Evolutionary conservation across 1,140 invertebrate species (phyloP), one percentile per base, ranked within the genome.

Genomic region (Cydia fagiglandana): DNA sequence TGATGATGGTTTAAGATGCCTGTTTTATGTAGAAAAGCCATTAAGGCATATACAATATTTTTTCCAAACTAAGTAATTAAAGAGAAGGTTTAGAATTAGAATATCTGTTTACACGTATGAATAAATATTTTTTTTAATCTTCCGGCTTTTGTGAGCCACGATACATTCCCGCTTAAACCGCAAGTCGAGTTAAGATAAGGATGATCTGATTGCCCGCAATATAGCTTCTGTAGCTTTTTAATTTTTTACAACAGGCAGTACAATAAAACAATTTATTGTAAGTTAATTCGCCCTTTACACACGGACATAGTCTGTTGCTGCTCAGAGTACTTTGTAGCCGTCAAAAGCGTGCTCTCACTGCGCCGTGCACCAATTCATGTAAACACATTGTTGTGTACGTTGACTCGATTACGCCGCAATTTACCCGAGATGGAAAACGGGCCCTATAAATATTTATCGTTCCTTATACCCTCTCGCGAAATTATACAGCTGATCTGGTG

Each of bases 401-500:
- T 83, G 80, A 83, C 86, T 87, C 79, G 84, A 88, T 91, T 90
- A 88, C 88, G 85, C 81, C 38, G 84, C 84, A 89, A 88, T 92
- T 89, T 88, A 84, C 82, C 78, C 64, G 78, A 83, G 83, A 84
- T 82, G 84, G 83, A 83, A 89, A 88, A 88, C 82, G 83, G 84
- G 81, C 78, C 84, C 82, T 87, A 89, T 91, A 91, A 91, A 90
- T 91, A 88, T 91, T 91, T 92, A 91, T 88, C 87, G 83, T 87
- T 85, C 79, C 79, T 30, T 85, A 84, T 83, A 83, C 81, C 80
- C 76, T 64, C 70, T 74, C 79, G 78, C 82, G 66, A 84, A 87
- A 86, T 90, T 89, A 88, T 86, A 86, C 88, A 79, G 83, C 74
- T 45, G 68, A 78, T 78, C 80, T 78, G 50, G 80, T 84, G 81